A percentile compares a stretch with the other conserved stretches of the same genome.
Evolutionary conservation across 2,797 vertebrate genomes (phyloP).

Genomic region (Chloroceryle inda): DNA sequence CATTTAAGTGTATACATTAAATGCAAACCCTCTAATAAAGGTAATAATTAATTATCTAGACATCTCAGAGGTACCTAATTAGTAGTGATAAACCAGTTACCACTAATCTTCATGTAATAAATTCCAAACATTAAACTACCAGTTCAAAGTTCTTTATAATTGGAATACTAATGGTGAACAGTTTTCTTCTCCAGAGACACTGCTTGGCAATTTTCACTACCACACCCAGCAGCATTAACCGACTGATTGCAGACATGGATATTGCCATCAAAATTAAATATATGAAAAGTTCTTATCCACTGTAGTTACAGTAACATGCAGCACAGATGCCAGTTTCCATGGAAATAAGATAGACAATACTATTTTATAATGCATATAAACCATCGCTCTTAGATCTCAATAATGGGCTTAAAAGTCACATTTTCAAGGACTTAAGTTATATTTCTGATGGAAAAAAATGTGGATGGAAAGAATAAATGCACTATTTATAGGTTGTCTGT

Average conservation of each 20-base stretch:
- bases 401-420: neutral
- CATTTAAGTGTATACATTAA: neutral
- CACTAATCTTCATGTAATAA: neutral
- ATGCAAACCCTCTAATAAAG: neutral
- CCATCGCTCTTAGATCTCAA: neutral
- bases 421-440: neutral
- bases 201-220: neutral
- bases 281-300: neutral
- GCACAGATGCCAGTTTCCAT: neutral
- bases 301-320: neutral
- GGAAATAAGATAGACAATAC: neutral
- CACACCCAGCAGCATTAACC: neutral
- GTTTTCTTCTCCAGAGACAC: neutral
- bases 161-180: neutral
- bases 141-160: neutral
- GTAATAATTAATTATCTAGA: neutral
- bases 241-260: neutral
- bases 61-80: neutral
- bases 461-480: neutral
- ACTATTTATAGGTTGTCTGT: neutral
- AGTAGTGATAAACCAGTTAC: neutral
- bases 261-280: neutral
- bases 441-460: neutral
- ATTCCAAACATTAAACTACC: neutral
- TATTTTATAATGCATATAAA: neutral